phyloP scores from a whole-genome alignment of 2,888 invertebrate species.

The Polydrusus cervinus region DNA sequence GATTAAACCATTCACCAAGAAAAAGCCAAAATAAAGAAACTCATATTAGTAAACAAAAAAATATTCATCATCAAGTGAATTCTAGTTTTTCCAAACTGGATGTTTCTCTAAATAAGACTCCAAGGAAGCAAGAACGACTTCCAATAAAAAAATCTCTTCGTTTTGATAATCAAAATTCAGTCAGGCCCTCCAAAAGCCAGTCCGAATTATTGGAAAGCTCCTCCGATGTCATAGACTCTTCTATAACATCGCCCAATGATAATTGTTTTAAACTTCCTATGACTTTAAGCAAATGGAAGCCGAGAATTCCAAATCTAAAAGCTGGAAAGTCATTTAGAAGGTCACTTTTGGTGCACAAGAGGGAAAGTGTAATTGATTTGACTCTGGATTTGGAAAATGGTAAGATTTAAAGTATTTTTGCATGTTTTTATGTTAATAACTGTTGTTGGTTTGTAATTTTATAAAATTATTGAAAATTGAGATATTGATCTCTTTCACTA shows the following conservation, averaged over 20 bases:
- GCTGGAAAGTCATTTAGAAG: slow-evolving; percentile 39
- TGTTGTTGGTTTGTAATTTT: too few species aligned
- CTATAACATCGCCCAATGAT: background rate
- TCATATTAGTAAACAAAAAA: background rate
- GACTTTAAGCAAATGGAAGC: background rate
- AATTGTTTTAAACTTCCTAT: background rate
- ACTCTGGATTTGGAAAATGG: background rate
- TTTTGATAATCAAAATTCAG: background rate
- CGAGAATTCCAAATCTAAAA: slow-evolving; percentile 3
- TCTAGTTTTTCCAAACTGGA: background rate
- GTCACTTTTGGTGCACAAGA: slow-evolving; percentile 38
- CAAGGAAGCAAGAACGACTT: background rate
- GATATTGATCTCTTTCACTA: too few species aligned
- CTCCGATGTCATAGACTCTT: background rate
- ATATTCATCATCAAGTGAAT: background rate
- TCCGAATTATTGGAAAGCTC: background rate
- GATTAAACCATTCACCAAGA: background rate
- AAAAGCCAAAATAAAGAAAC: background rate
- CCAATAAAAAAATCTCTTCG: background rate
- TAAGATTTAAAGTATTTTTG: background rate
- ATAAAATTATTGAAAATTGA: too few species aligned
- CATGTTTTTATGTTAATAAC: background rate
- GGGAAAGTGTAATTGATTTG: slow-evolving; percentile 26
- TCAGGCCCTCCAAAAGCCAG: background rate
- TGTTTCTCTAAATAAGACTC: too few species aligned